These are phyloP conservation scores for Microtus montanus DNA, from an alignment of 2,113 vertebrate genomes.

Conservation along the genomic window DNA sequence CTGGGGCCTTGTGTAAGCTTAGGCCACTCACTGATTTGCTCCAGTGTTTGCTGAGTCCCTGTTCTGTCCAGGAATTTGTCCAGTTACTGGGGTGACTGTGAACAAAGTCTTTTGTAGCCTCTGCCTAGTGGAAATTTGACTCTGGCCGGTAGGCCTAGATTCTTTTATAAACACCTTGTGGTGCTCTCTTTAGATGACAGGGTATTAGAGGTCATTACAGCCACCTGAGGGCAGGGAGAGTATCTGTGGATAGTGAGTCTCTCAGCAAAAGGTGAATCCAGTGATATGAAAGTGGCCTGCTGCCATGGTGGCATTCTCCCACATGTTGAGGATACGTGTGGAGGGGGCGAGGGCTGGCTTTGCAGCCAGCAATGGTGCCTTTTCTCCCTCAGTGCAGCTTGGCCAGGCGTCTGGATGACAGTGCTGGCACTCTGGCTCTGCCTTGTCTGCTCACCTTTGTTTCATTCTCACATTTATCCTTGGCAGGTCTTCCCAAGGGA, in stretches of 20 bases:
- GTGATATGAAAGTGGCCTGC: background rate
- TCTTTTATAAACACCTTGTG: background rate
- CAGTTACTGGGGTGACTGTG: background rate
- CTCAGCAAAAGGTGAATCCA: background rate
- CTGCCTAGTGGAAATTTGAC: background rate
- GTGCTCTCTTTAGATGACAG: background rate
- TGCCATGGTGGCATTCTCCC: background rate
- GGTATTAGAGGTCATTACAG: background rate
- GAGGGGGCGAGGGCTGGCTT: background rate
- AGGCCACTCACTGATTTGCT: background rate
- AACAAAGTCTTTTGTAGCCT: background rate
- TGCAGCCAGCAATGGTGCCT: background rate
- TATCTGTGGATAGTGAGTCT: background rate
- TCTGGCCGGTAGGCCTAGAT: background rate
- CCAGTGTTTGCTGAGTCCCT: background rate
- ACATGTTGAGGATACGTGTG: background rate
- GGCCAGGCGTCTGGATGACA: background rate
- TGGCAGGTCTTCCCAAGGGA: constrained; percentile 91
- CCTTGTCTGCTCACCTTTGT: background rate
- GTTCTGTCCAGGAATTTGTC: background rate
- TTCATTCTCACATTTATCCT: background rate
- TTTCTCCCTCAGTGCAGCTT: background rate
- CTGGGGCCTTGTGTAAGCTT: background rate
- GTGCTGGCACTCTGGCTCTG: background rate
- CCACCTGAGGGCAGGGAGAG: background rate